Conservation (phyloP, 2,113 vertebrate species). For the Macroglossus sobrinus region DNA sequence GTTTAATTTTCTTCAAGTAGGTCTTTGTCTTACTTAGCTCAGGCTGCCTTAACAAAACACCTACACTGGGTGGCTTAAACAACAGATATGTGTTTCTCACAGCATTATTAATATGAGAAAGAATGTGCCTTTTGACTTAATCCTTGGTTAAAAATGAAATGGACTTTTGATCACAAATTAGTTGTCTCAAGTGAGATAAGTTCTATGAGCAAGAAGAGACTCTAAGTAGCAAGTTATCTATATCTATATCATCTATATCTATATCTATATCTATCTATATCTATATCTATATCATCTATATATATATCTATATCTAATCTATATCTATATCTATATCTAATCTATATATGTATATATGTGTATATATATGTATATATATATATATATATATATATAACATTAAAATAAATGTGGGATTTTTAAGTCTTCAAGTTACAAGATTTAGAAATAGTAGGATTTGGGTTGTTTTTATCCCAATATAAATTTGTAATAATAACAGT, state of each 20-base stretch:
- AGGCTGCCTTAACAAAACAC: background rate
- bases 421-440: background rate
- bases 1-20: background rate
- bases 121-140: background rate
- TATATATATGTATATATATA: too few relatives aligned
- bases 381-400: background rate
- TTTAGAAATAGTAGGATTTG: background rate
- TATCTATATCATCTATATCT: too few relatives aligned
- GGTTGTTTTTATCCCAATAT: background rate
- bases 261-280: too few relatives aligned
- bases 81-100: background rate
- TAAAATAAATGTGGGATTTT: background rate
- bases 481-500: background rate
- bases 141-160: background rate
- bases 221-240: background rate
- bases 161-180: background rate
- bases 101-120: background rate
- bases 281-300: too few relatives aligned
- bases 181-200: background rate
- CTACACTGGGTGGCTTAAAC: background rate
- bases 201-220: background rate
- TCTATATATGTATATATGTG: too few relatives aligned
- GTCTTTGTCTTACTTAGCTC: background rate
- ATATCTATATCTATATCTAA: too few relatives aligned
- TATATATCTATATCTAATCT: too few relatives aligned